These are phyloP conservation scores for Agrotis puta DNA, from an alignment of 2,888 invertebrate species.

Conservation along the genomic window DNA sequence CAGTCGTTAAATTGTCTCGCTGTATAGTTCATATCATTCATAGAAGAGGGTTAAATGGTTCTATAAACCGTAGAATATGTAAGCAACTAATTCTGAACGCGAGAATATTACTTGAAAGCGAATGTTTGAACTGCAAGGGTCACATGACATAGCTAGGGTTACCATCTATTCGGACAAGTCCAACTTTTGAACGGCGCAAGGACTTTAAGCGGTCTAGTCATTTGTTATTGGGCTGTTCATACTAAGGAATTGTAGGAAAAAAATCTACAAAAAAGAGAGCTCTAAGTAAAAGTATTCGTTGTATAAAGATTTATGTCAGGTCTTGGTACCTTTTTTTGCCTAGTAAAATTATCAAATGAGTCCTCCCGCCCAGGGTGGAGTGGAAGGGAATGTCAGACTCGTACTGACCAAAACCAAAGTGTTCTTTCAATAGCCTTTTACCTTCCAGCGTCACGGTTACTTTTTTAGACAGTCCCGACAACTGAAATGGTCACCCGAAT, in stretches of 20 bases:
- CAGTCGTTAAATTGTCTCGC: constrained; percentile 20
- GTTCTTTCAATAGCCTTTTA: background rate
- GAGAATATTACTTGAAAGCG: constrained; percentile 30
- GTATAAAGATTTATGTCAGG: no score
- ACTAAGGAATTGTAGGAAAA: no score
- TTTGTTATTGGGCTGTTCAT: background rate
- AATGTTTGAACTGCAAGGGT: constrained; percentile 20
- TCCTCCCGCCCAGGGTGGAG: no score
- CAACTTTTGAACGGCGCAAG: background rate
- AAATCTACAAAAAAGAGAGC: no score
- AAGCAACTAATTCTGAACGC: constrained; percentile 45
- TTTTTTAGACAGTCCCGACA: no score
- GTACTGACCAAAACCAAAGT: no score
- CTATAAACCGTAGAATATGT: constrained; percentile 51
- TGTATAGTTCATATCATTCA: constrained; percentile 35
- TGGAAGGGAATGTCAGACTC: no score
- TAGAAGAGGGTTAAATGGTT: constrained; percentile 36
- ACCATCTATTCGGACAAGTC: background rate
- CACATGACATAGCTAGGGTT: background rate
- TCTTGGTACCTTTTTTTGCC: no score
- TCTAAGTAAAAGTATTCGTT: background rate
- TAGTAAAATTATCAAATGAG: no score
- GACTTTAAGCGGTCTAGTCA: background rate
- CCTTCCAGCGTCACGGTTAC: background rate
- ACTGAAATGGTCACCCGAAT: background rate